A percentile compares a stretch with the other conserved stretches of the same genome.
phyloP scores from a whole-genome alignment of 2,113 vertebrate species.

The Diphyllodes magnificus region DNA sequence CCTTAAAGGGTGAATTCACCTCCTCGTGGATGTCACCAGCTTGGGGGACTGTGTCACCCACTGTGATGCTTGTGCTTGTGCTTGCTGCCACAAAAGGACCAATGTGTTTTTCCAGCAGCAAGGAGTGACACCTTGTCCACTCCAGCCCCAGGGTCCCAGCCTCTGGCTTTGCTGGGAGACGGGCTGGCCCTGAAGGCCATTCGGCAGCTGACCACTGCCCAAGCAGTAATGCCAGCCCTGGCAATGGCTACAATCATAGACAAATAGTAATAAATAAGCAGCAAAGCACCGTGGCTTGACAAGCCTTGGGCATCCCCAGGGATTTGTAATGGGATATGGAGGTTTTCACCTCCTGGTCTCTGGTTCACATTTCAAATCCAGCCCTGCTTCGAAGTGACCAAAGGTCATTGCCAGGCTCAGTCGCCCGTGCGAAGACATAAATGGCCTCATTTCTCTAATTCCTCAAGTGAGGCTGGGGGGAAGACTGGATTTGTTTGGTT shows the following conservation, averaged over 20 bases:
- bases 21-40: not conserved
- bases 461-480: not conserved
- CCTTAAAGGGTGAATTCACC: not conserved
- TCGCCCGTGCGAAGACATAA: conserved; percentile 11
- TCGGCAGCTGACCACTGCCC: not conserved
- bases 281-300: conserved; percentile 39
- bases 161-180: not conserved
- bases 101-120: not conserved
- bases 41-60: not conserved
- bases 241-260: not conserved
- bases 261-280: conserved; percentile 55
- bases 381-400: conserved; percentile 29
- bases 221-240: not conserved
- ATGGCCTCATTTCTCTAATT: conserved; percentile 54
- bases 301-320: conserved; percentile 1
- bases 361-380: conserved; percentile 63
- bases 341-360: conserved; percentile 61
- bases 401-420: conserved; percentile 53
- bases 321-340: conserved; percentile 55
- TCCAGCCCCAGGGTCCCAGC: not conserved
- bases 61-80: not conserved
- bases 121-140: rapidly evolving
- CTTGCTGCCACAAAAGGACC: not conserved
- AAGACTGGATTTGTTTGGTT: conserved; percentile 5
- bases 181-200: not conserved